These are phyloP conservation scores for Darevskia nairensis DNA, from an alignment of 2,797 vertebrate species.

Conservation along the genomic window DNA sequence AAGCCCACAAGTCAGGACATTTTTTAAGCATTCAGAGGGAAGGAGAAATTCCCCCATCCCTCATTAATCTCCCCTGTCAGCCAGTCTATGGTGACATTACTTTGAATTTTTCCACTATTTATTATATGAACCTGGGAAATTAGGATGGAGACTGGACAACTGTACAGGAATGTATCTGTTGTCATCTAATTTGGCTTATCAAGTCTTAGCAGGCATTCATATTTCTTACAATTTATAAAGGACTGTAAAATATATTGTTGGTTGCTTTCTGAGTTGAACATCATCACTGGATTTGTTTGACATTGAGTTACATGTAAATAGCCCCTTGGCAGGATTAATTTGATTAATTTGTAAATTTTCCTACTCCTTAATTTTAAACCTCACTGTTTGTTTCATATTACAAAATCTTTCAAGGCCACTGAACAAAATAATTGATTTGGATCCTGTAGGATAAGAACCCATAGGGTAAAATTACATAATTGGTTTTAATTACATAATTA, in stretches of 20 bases:
- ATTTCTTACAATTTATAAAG: constrained; percentile 18
- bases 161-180: not conserved
- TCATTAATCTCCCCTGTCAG: not conserved
- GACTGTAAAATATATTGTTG: not conserved
- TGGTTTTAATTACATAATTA: constrained; percentile 98
- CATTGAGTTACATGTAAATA: constrained; percentile 35
- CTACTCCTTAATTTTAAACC: constrained; percentile 81
- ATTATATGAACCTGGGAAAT: not conserved
- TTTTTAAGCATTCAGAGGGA: too few relatives aligned
- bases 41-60: not conserved
- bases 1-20: not conserved
- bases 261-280: constrained; percentile 18
- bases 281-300: constrained; percentile 42
- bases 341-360: constrained; percentile 46
- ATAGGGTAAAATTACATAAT: constrained; percentile 93
- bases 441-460: constrained; percentile 82
- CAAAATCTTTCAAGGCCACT: constrained; percentile 89
- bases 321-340: constrained; percentile 33
- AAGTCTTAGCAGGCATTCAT: not conserved
- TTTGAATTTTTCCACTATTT: not conserved
- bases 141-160: not conserved
- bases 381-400: constrained; percentile 88
- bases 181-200: not conserved
- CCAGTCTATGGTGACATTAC: not conserved
- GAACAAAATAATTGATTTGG: constrained; percentile 89